Percentiles rank a stretch among this genome's conserved stretches.
These are phyloP conservation scores for Odobenus rosmarus DNA, from an alignment of 2,113 vertebrate genomes.

Conservation along the genomic window DNA sequence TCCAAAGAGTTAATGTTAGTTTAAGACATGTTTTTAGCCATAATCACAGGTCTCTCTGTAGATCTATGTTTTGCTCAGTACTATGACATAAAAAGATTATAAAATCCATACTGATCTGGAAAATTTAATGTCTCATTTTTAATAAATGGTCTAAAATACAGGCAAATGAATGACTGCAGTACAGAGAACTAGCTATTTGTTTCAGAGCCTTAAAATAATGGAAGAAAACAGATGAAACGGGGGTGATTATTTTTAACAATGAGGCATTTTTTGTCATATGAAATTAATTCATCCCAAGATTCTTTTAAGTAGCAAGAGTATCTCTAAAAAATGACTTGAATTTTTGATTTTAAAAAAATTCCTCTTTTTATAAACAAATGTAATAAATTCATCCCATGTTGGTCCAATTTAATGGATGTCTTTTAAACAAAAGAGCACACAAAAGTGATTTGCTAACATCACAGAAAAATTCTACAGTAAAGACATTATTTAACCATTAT, in stretches of 20 bases:
- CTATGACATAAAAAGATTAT: not conserved
- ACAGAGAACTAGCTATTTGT: not conserved
- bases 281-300: constrained; percentile 16
- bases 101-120: constrained; percentile 40
- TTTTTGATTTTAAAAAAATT: constrained; percentile 19
- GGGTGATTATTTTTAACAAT: not conserved
- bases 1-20: constrained; percentile 39
- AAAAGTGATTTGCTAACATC: constrained; percentile 22
- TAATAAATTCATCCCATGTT: not conserved
- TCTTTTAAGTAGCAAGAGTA: not conserved
- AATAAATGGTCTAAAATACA: constrained; percentile 38
- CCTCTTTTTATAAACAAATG: not conserved
- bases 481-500: not conserved
- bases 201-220: constrained; percentile 40
- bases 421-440: constrained; percentile 32
- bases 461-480: not conserved
- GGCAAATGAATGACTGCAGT: not conserved
- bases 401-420: not conserved
- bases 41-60: not conserved
- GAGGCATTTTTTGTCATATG: constrained; percentile 6
- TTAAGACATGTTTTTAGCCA: constrained; percentile 46
- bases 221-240: constrained; percentile 20
- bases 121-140: constrained; percentile 24
- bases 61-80: not conserved
- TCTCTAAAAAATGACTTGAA: not conserved